phyloP scores from a whole-genome alignment of 2,888 invertebrate species.

The Linyphia triangularis region DNA sequence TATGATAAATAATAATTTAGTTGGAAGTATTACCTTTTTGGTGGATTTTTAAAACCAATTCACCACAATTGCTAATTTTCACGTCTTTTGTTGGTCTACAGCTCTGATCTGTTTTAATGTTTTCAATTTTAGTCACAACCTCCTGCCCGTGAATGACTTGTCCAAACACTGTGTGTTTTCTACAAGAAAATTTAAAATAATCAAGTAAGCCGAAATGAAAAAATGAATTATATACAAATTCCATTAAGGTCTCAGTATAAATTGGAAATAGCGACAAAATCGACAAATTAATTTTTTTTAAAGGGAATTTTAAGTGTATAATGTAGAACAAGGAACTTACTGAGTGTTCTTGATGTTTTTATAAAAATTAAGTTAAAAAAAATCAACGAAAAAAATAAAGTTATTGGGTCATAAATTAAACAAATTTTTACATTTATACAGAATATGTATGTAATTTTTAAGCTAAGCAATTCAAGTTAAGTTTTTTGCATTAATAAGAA shows the following conservation, averaged over 20 bases:
- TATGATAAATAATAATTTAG: neutral
- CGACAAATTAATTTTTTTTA: neutral
- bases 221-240: neutral
- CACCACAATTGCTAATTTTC: constrained; percentile 93
- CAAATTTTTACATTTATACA: too few relatives aligned
- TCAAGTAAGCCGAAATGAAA: neutral
- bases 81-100: constrained; percentile 95
- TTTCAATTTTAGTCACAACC: constrained; percentile 93
- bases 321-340: neutral
- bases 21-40: constrained; percentile 81
- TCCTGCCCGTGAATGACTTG: constrained; percentile 93
- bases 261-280: too few relatives aligned
- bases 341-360: too few relatives aligned
- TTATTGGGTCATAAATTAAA: too few relatives aligned
- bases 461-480: too few relatives aligned
- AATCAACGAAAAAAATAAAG: too few relatives aligned
- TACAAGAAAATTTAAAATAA: constrained; percentile 80
- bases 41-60: constrained; percentile 89
- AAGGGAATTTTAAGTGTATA: neutral
- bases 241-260: too few relatives aligned
- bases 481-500: too few relatives aligned
- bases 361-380: too few relatives aligned
- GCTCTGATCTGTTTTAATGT: constrained; percentile 92
- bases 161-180: constrained; percentile 99
- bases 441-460: too few relatives aligned